phyloP scores from a whole-genome alignment of 2,888 invertebrate genomes.

The Xestia ashworthii region DNA sequence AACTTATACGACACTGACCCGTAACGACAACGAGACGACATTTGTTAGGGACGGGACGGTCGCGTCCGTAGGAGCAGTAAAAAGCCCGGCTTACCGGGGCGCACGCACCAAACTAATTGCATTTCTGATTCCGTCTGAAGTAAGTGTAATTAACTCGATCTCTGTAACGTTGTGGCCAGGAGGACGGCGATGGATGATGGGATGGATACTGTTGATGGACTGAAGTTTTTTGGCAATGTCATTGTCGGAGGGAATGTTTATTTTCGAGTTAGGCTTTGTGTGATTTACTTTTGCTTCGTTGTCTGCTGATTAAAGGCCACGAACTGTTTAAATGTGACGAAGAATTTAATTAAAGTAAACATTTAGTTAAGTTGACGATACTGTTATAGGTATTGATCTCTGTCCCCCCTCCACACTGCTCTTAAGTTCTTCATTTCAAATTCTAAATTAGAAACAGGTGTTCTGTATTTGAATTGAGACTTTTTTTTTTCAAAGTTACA shows the following conservation, averaged over 20 bases:
- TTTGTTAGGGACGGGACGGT: conserved; percentile 66
- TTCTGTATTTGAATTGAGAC: background rate
- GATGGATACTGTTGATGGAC: conserved; percentile 24
- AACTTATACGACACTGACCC: conserved; percentile 68
- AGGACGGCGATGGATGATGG: conserved; percentile 51
- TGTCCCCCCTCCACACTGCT: background rate
- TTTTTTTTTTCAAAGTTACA: background rate
- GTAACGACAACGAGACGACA: conserved; percentile 68
- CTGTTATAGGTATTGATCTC: background rate
- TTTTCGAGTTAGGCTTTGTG: background rate
- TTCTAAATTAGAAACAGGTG: background rate
- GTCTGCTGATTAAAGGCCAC: background rate
- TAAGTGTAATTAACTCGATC: conserved; percentile 84
- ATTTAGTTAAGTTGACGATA: too few species aligned
- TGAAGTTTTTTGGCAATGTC: conserved; percentile 31
- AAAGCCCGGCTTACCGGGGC: conserved; percentile 74
- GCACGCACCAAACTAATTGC: conserved; percentile 85
- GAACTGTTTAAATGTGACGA: background rate
- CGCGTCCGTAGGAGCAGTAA: conserved; percentile 67
- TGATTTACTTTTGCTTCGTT: background rate
- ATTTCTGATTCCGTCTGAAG: conserved; percentile 87
- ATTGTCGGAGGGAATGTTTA: conserved; percentile 8
- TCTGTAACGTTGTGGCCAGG: conserved; percentile 70
- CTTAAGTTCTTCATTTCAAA: background rate
- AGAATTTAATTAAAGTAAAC: background rate